These are phyloP conservation scores for Drosophila neotestacea DNA, from an alignment of 2,888 invertebrate species.

Conservation along the genomic window DNA sequence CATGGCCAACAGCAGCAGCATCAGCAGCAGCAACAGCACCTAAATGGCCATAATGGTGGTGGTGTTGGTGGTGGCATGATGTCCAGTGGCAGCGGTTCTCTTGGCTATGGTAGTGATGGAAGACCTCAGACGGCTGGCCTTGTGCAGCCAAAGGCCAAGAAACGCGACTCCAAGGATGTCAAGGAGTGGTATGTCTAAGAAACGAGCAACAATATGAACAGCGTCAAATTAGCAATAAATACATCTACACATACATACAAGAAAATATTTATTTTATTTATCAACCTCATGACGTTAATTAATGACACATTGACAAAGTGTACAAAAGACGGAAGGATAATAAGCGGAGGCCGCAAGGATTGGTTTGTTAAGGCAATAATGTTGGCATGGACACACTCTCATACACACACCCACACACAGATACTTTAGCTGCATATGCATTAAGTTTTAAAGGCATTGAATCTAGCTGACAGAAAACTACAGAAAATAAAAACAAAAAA, in stretches of 20 bases:
- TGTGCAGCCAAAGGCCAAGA: slow-evolving; percentile 87
- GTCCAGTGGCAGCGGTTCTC: slow-evolving; percentile 74
- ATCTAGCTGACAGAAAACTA: slow-evolving; percentile 24
- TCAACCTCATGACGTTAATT: slow-evolving; percentile 60
- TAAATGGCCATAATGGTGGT: slow-evolving; percentile 57
- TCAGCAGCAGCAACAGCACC: slow-evolving; percentile 42
- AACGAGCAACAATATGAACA: slow-evolving; percentile 63
- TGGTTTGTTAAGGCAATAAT: slow-evolving; percentile 43
- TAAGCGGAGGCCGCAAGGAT: slow-evolving; percentile 40
- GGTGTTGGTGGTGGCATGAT: slow-evolving; percentile 76
- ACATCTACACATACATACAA: slow-evolving; percentile 25
- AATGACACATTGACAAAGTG: slow-evolving; percentile 52
- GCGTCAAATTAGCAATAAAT: slow-evolving; percentile 28
- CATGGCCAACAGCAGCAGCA: slow-evolving; percentile 72
- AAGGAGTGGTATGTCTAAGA: slow-evolving; percentile 98
- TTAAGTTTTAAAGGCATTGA: slow-evolving; percentile 55
- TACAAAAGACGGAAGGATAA: slow-evolving; percentile 51
- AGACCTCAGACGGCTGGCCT: slow-evolving; percentile 84
- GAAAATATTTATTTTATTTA: slow-evolving; percentile 43
- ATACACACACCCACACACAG: slow-evolving; percentile 18
- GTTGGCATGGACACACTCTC: slow-evolving; percentile 19
- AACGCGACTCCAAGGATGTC: slow-evolving; percentile 93
- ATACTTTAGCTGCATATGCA: slow-evolving; percentile 58
- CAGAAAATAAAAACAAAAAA: slow-evolving; percentile 18
- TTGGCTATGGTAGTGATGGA: slow-evolving; percentile 84